Evolutionary conservation across 2,113 vertebrate genomes (phyloP).

Genomic region (Forbesichthys agassizii): DNA sequence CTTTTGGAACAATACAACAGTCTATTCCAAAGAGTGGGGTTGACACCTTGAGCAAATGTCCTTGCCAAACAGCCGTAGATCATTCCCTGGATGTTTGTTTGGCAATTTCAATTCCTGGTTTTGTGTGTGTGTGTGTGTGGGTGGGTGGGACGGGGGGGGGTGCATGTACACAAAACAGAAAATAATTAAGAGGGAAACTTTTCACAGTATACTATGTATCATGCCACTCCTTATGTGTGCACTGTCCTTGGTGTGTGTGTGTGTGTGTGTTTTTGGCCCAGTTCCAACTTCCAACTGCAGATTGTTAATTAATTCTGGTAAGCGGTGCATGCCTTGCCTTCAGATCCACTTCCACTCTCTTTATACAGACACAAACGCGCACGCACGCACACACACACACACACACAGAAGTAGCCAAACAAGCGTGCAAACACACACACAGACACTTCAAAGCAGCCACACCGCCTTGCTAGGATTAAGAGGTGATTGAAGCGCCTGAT

Average conservation of each 20-base stretch:
- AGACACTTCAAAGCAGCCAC: slow-evolving; percentile 73
- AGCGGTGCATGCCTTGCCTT: slow-evolving; percentile 66
- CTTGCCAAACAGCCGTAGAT: slow-evolving; percentile 23
- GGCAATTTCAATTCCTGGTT: slow-evolving; percentile 43
- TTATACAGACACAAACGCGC: slow-evolving; percentile 20
- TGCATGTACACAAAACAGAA: background rate
- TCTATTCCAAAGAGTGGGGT: slow-evolving; percentile 11
- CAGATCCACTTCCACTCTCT: slow-evolving; percentile 69
- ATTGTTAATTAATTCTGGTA: slow-evolving; percentile 78
- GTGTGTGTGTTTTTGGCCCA: slow-evolving; percentile 48
- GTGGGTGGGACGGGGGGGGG: slow-evolving; percentile 23
- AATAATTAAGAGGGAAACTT: slow-evolving; percentile 28
- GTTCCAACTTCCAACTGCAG: slow-evolving; percentile 56
- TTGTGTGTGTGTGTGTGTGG: slow-evolving; percentile 48
- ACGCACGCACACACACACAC: slow-evolving; percentile 1
- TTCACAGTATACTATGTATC: slow-evolving; percentile 21
- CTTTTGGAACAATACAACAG: slow-evolving; percentile 15
- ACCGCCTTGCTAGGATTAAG: slow-evolving; percentile 70
- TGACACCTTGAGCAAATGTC: slow-evolving; percentile 51
- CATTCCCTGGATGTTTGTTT: slow-evolving; percentile 30
- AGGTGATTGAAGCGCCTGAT: slow-evolving; percentile 75
- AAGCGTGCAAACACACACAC: slow-evolving; percentile 29
- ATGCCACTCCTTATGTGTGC: slow-evolving; percentile 22
- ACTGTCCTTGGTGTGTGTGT: slow-evolving; percentile 6
- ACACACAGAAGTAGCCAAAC: background rate